A percentile compares a stretch with the other conserved stretches of the same genome.
Evolutionary conservation across 1,140 invertebrate genomes (phyloP).

Genomic region (Gryllus bimaculatus): DNA sequence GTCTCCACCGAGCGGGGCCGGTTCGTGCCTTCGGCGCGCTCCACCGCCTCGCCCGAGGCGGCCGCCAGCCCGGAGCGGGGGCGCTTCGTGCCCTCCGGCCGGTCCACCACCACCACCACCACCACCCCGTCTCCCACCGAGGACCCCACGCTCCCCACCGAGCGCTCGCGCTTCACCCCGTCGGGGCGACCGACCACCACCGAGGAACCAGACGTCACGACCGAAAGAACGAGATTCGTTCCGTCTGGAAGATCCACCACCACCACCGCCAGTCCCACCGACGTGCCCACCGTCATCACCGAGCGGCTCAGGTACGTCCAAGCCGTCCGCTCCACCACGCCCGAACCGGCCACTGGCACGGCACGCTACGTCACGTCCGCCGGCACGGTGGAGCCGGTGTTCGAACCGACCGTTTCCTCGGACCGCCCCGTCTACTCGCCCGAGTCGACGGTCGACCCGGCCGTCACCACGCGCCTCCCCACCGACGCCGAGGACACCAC

Average conservation of each 20-base stretch:
- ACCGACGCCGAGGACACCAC: background rate
- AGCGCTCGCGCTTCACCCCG: background rate
- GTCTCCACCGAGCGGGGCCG: no score
- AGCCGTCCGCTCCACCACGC: background rate
- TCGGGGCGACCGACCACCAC: background rate
- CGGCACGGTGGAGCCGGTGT: background rate
- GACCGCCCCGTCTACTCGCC: background rate
- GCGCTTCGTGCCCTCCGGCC: no score
- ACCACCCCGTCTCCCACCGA: background rate
- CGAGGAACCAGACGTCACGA: background rate
- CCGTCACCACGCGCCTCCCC: background rate
- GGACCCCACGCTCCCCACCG: background rate
- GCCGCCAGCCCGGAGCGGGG: conserved; percentile 9
- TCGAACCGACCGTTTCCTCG: background rate
- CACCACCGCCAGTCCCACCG: no score
- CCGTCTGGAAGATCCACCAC: background rate
- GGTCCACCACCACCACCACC: background rate
- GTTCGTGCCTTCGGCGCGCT: background rate
- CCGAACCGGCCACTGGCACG: background rate
- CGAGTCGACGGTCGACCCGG: background rate
- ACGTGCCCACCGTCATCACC: background rate
- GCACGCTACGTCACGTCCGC: background rate
- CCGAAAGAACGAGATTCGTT: background rate
- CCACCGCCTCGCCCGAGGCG: conserved; percentile 25
- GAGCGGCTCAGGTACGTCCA: background rate